phyloP scores from a whole-genome alignment of 2,888 invertebrate species.

The Trisateles emortualis region DNA sequence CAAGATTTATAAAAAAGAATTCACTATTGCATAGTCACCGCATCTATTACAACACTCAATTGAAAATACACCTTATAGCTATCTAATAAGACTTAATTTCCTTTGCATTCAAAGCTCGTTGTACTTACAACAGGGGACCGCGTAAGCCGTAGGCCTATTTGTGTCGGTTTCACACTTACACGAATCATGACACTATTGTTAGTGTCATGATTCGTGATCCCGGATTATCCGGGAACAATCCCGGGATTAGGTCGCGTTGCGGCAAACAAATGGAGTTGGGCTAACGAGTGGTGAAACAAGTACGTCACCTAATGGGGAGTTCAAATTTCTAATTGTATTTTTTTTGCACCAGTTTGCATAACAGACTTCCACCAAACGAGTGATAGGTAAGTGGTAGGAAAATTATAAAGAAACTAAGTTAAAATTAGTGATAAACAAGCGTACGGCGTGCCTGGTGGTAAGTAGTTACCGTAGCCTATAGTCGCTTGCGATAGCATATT shows the following conservation, averaged over 20 bases:
- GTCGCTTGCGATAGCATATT: no score
- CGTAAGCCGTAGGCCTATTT: slow-evolving; percentile 78
- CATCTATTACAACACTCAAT: slow-evolving; percentile 20
- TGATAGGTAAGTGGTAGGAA: not conserved
- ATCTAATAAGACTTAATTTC: slow-evolving; percentile 27
- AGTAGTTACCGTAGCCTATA: no score
- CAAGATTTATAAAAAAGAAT: slow-evolving; percentile 55
- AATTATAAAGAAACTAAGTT: not conserved
- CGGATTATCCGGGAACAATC: slow-evolving; percentile 81
- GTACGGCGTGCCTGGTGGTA: no score
- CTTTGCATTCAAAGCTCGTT: slow-evolving; percentile 17
- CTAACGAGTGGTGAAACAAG: slow-evolving; percentile 76
- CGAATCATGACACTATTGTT: no score
- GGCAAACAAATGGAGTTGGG: slow-evolving; percentile 82
- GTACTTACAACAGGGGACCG: slow-evolving; percentile 47
- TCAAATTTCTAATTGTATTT: slow-evolving; percentile 71
- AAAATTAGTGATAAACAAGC: no score
- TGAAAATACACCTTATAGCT: slow-evolving; percentile 29
- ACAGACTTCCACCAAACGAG: not conserved
- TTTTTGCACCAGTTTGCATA: slow-evolving; percentile 43
- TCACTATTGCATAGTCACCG: slow-evolving; percentile 57
- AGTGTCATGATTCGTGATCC: slow-evolving; percentile 87
- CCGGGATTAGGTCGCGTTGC: slow-evolving; percentile 83
- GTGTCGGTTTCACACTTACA: slow-evolving; percentile 87
- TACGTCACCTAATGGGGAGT: slow-evolving; percentile 73